Evolutionary conservation across 2,797 vertebrate genomes (phyloP).

Genomic region (Graptemys geographica): DNA sequence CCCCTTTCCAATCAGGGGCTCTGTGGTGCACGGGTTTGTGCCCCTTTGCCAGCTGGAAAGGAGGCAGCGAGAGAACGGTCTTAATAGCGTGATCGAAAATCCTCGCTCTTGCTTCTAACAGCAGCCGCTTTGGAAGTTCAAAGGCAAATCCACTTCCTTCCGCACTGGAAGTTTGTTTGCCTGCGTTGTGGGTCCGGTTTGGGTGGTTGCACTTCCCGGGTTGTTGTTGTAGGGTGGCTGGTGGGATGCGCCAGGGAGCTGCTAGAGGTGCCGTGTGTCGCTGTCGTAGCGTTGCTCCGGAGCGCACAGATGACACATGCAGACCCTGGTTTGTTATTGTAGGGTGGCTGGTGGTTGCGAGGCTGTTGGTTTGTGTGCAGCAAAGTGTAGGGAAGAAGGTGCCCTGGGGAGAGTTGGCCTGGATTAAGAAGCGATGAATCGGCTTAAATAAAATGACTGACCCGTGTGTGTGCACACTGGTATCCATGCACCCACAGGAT

Average conservation of each 20-base stretch:
- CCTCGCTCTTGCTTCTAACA: background rate
- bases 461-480: fast-evolving
- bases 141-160: background rate
- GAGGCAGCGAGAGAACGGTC: background rate
- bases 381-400: no score
- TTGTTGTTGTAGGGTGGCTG: no score
- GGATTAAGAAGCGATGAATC: no score
- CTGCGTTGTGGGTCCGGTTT: background rate
- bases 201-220: no score
- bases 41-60: background rate
- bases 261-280: background rate
- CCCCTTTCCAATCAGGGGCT: background rate
- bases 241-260: background rate
- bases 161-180: background rate
- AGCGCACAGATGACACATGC: background rate
- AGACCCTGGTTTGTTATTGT: background rate
- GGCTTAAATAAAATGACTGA: no score
- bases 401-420: no score
- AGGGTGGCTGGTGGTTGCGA: background rate
- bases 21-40: background rate
- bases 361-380: no score
- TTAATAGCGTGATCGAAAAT: background rate
- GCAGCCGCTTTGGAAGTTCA: background rate
- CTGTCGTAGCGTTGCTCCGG: no score
- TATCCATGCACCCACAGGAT: no score